These are phyloP conservation scores for Drosophila leonis DNA, from an alignment of 2,888 invertebrate genomes.

Conservation along the genomic window DNA sequence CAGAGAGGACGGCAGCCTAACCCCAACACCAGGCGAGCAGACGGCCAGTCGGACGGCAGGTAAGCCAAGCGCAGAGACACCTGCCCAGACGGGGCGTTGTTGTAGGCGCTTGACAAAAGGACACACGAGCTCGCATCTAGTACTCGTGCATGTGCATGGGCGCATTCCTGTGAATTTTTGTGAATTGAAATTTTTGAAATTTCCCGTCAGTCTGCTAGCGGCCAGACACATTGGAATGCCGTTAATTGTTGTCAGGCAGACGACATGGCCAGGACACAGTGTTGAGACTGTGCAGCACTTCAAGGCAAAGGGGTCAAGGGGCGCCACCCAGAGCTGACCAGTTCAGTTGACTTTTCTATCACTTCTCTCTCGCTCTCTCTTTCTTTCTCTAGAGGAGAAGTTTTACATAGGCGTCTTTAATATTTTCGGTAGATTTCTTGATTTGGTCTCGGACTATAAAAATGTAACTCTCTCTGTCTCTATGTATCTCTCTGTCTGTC, in stretches of 20 bases:
- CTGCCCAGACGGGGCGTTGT: slow-evolving; percentile 13
- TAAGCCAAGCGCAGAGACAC: slow-evolving; percentile 2
- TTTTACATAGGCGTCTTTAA: not conserved
- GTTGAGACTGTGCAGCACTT: slow-evolving; percentile 6
- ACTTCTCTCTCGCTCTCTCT: not conserved
- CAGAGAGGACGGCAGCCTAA: not conserved
- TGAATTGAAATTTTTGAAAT: slow-evolving; percentile 81
- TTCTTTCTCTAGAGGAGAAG: not conserved
- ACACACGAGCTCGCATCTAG: slow-evolving; percentile 21
- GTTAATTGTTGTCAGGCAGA: slow-evolving; percentile 72
- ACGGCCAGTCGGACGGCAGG: slow-evolving; percentile 26
- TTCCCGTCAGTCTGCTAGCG: slow-evolving; percentile 75
- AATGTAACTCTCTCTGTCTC: not conserved
- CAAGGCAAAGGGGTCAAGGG: not conserved
- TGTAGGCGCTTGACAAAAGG: slow-evolving; percentile 18
- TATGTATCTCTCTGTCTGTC: not conserved
- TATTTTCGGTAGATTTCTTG: not conserved
- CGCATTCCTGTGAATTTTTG: slow-evolving; percentile 76
- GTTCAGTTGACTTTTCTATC: not conserved
- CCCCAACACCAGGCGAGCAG: slow-evolving; percentile 13
- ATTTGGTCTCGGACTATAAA: not conserved
- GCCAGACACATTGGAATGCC: slow-evolving; percentile 75
- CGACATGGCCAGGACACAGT: slow-evolving; percentile 27
- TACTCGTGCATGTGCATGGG: slow-evolving; percentile 45
- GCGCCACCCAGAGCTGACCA: slow-evolving; percentile 9